A percentile compares a stretch with the other conserved stretches of the same genome.
phyloP scores from a whole-genome alignment of 2,888 invertebrate species.

The Isotomurus palustris region DNA sequence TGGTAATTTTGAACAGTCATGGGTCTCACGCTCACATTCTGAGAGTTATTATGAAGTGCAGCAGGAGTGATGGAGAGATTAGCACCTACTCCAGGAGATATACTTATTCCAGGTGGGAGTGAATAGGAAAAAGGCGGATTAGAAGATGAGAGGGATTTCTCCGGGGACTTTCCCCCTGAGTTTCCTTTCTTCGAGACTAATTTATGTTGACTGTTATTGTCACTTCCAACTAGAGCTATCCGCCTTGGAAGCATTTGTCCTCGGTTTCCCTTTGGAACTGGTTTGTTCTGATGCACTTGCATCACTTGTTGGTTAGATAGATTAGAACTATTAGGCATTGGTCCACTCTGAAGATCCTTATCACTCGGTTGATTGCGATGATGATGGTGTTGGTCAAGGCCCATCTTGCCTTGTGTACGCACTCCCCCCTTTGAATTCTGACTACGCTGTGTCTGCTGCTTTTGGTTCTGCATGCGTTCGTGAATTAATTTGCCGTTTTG shows the following conservation, averaged over 20 bases:
- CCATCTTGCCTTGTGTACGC: conserved; percentile 5
- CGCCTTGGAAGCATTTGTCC: neutral
- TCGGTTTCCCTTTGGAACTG: neutral
- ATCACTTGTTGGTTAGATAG: too few species aligned
- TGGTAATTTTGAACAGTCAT: neutral
- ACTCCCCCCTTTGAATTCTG: conserved; percentile 10
- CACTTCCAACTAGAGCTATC: neutral
- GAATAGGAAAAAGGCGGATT: neutral
- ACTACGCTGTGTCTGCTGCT: neutral
- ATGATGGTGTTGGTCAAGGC: neutral
- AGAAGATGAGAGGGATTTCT: neutral
- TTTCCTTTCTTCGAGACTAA: neutral
- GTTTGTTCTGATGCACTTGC: neutral
- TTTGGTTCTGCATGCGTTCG: conserved; percentile 7
- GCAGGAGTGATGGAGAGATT: neutral
- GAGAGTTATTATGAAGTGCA: neutral
- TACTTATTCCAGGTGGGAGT: conserved; percentile 29
- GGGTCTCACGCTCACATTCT: conserved; percentile 2
- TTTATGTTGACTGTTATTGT: conserved; percentile 1
- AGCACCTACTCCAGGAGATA: conserved; percentile 13
- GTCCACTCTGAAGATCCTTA: too few species aligned
- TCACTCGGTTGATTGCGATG: too few species aligned
- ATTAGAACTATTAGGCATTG: too few species aligned
- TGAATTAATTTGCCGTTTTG: conserved; percentile 3
- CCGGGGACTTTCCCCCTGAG: neutral